Conservation (phyloP, 2,113 vertebrate species). For the Boulengeromyrus knoepffleri region DNA sequence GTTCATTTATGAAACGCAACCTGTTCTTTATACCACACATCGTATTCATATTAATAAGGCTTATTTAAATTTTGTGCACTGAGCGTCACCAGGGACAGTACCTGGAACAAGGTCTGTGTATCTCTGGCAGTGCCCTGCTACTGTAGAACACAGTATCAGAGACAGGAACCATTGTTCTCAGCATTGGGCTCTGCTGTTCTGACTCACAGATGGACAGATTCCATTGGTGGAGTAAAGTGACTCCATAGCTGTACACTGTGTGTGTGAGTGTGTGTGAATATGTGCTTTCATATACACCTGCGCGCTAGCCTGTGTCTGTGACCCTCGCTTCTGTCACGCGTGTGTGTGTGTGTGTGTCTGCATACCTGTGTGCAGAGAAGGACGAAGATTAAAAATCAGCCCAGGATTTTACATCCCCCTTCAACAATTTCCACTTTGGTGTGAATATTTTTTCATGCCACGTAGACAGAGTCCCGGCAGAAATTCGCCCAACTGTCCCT, state of each 20-base stretch:
- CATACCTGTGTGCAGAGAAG: neutral
- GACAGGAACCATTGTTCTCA: neutral
- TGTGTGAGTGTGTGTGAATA: neutral
- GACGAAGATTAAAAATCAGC: neutral
- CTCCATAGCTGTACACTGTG: neutral
- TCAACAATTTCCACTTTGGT: neutral
- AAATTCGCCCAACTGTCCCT: neutral
- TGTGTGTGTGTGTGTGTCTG: neutral
- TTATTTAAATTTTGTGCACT: neutral
- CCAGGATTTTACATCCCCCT: neutral
- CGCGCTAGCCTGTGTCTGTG: neutral
- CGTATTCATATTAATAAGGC: neutral
- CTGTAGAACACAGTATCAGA: neutral
- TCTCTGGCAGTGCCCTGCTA: neutral
- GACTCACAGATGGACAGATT: neutral
- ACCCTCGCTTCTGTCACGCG: neutral
- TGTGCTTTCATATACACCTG: neutral
- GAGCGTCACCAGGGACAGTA: neutral
- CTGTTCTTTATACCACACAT: neutral
- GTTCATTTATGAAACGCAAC: neutral
- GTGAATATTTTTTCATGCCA: neutral
- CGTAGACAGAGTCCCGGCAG: neutral
- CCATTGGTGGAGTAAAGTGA: neutral
- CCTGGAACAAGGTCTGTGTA: neutral
- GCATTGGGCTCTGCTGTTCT: neutral